Percentiles rank a stretch among this genome's conserved stretches.
These are phyloP conservation scores for Volucella zonaria DNA, from an alignment of 2,888 invertebrate genomes.

Conservation along the genomic window DNA sequence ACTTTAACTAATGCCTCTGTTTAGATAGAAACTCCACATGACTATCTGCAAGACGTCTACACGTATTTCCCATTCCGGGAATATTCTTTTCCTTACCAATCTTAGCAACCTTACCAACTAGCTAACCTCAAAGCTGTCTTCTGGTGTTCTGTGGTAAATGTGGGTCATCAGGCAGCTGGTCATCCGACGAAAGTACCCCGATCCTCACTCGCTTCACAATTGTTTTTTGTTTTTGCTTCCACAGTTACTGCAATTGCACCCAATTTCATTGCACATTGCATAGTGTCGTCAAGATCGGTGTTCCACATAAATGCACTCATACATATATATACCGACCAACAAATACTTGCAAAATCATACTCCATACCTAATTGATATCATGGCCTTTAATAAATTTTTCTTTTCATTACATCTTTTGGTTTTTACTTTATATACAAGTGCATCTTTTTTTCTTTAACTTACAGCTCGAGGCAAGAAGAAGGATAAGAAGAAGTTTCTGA, in stretches of 20 bases:
- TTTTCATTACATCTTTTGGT: slow-evolving; percentile 21
- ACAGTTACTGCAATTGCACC: slow-evolving; percentile 54
- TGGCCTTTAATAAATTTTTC: slow-evolving; percentile 38
- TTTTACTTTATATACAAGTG: slow-evolving; percentile 18
- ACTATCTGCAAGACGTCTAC: slow-evolving; percentile 7
- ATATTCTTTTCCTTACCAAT: neutral
- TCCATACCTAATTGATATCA: slow-evolving; percentile 54
- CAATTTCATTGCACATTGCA: slow-evolving; percentile 32
- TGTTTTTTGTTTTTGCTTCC: neutral
- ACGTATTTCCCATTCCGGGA: slow-evolving; percentile 11
- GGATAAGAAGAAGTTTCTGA: slow-evolving; percentile 90
- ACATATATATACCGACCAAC: neutral
- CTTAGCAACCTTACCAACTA: neutral
- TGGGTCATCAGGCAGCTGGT: slow-evolving; percentile 41
- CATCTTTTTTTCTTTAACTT: slow-evolving; percentile 71
- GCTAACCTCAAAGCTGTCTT: neutral
- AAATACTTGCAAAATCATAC: neutral
- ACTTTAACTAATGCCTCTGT: slow-evolving; percentile 34
- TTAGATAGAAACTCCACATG: neutral
- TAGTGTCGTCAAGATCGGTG: slow-evolving; percentile 13
- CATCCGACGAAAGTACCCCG: slow-evolving; percentile 22
- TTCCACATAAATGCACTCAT: slow-evolving; percentile 50
- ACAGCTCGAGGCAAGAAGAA: slow-evolving; percentile 90
- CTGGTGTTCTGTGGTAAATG: neutral
- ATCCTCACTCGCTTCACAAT: slow-evolving; percentile 3